These are phyloP conservation scores for Gryon sp. DNA, from an alignment of 1,140 invertebrate species.

Conservation along the genomic window DNA sequence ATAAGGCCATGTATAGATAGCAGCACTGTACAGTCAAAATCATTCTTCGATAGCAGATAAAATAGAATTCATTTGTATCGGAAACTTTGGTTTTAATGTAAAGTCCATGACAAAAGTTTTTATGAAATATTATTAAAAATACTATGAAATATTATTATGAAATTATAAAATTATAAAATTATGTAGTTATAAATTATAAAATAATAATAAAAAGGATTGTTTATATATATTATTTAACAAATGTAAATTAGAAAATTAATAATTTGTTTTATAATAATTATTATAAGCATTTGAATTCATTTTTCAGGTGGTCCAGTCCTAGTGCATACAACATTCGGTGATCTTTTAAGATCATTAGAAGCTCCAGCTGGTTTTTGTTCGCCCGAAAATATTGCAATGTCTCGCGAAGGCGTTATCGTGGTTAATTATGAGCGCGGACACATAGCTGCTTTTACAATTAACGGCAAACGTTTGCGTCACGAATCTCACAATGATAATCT, in stretches of 20 bases:
- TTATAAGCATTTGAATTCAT: constrained; percentile 4
- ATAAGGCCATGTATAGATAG: neutral
- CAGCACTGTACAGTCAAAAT: neutral
- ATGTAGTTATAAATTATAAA: too few species aligned
- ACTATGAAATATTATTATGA: too few species aligned
- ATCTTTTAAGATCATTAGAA: constrained; percentile 94
- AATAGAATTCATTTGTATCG: constrained; percentile 11
- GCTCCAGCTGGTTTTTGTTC: constrained; percentile 88
- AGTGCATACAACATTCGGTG: constrained; percentile 98
- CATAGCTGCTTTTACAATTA: constrained; percentile 95
- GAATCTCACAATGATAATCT: constrained; percentile 97
- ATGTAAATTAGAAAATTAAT: neutral
- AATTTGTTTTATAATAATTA: neutral
- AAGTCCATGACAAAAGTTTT: too few species aligned
- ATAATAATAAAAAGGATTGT: too few species aligned
- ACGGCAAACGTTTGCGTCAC: constrained; percentile 91
- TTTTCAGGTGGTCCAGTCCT: constrained; percentile 93
- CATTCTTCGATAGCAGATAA: constrained; percentile 4
- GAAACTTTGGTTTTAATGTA: too few species aligned
- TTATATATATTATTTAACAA: neutral
- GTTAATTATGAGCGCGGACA: constrained; percentile 95
- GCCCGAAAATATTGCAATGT: constrained; percentile 95
- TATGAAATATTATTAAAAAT: too few species aligned
- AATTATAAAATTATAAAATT: too few species aligned
- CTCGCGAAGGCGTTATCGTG: constrained; percentile 97